Conservation (phyloP, 2,797 vertebrate genomes). For the Pangasius sanitwongsei region DNA sequence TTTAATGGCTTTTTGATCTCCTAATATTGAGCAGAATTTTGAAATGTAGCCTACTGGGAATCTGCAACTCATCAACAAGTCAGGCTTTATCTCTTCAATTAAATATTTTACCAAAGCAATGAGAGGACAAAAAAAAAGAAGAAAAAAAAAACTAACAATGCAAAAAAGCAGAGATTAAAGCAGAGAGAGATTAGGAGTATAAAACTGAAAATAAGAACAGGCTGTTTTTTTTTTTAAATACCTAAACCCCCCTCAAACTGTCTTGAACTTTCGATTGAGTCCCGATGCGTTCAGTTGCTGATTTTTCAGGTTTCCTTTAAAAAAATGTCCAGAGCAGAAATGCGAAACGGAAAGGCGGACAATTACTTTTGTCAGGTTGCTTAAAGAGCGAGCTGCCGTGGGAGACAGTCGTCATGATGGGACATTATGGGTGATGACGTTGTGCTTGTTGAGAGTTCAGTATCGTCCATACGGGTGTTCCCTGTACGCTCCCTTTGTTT, state of each 20-base stretch:
- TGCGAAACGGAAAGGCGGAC: constrained; percentile 81
- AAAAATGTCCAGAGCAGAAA: constrained; percentile 81
- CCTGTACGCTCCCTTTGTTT: constrained; percentile 89
- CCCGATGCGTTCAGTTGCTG: constrained; percentile 68
- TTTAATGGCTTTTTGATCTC: constrained; percentile 70
- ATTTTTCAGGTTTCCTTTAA: constrained; percentile 70
- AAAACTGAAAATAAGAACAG: constrained; percentile 65
- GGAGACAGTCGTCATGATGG: constrained; percentile 91
- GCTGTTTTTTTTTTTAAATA: constrained; percentile 60
- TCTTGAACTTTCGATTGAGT: constrained; percentile 62
- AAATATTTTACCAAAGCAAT: constrained; percentile 77
- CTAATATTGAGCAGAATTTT: constrained; percentile 91
- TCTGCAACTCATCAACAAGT: constrained; percentile 89
- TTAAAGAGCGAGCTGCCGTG: constrained; percentile 94
- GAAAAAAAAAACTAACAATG: constrained; percentile 64
- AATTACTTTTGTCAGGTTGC: constrained; percentile 99
- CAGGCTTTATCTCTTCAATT: constrained; percentile 64
- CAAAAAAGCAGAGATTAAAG: constrained; percentile 75
- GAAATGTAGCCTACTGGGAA: constrained; percentile 99
- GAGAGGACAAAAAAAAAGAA: constrained; percentile 51
- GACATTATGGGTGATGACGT: constrained; percentile 79
- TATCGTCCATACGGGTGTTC: constrained; percentile 96
- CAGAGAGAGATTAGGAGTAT: constrained; percentile 64
- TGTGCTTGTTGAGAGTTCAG: constrained; percentile 79
- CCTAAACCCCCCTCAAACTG: constrained; percentile 74